These are phyloP conservation scores for Carapus acus DNA, from an alignment of 2,797 vertebrate species.

Conservation along the genomic window DNA sequence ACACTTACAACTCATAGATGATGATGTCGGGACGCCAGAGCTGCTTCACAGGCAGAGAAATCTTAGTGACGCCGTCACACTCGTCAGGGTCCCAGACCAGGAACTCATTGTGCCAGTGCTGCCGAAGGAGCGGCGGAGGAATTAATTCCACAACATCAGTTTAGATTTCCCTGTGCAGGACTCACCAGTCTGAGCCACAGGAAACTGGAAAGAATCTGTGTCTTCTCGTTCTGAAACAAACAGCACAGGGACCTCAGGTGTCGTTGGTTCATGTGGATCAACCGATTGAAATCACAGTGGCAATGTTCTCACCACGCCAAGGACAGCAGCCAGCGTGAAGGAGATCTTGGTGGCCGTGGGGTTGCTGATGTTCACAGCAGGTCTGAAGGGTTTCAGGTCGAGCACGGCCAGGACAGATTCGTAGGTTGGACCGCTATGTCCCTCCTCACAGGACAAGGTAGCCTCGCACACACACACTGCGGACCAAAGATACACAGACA, in stretches of 20 bases:
- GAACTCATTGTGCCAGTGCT: conserved; percentile 71
- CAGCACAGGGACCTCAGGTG: not conserved
- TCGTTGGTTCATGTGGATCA: not conserved
- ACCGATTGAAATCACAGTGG: too few species aligned
- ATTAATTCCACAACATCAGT: not conserved
- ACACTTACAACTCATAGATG: conserved; percentile 75
- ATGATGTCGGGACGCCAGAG: conserved; percentile 69
- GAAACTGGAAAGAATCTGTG: conserved; percentile 78
- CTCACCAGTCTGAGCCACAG: conserved; percentile 75
- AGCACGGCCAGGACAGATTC: conserved; percentile 72
- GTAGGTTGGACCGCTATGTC: conserved; percentile 70
- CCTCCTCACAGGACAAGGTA: conserved; percentile 58
- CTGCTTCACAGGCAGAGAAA: conserved; percentile 61
- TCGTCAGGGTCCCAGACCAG: conserved; percentile 67
- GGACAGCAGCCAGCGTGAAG: conserved; percentile 78
- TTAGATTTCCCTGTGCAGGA: not conserved
- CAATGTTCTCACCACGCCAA: conserved; percentile 77
- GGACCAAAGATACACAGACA: too few species aligned
- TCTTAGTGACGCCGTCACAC: conserved; percentile 56
- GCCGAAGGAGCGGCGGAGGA: not conserved
- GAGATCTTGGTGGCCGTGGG: conserved; percentile 77
- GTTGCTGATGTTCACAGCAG: conserved; percentile 70
- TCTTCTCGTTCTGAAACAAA: conserved; percentile 73
- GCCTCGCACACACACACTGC: conserved; percentile 41
- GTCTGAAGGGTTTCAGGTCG: conserved; percentile 70